Evolutionary conservation across 1,140 invertebrate genomes (phyloP).

Genomic region (Diabrotica undecimpunctata): DNA sequence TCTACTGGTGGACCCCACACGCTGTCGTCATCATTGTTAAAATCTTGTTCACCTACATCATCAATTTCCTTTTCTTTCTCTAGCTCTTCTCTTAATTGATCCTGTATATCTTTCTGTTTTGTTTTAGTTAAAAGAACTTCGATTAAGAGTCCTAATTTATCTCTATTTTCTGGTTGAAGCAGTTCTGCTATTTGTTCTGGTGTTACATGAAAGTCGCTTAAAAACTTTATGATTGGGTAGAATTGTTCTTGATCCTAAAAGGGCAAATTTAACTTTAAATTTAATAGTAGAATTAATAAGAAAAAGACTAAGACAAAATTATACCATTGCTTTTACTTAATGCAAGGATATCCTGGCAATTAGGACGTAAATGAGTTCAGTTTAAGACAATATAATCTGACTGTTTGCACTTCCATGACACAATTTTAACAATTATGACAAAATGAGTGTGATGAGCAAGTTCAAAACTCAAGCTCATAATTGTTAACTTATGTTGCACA

Average conservation of each 20-base stretch:
- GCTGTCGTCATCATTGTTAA: constrained; percentile 43
- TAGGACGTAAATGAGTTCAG: no score
- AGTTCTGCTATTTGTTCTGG: constrained; percentile 37
- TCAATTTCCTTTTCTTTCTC: constrained; percentile 22
- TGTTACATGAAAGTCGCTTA: constrained; percentile 32
- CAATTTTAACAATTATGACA: no score
- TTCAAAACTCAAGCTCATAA: no score
- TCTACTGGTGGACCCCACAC: constrained; percentile 32
- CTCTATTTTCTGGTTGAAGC: constrained; percentile 38
- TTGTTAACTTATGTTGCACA: no score
- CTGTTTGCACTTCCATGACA: no score
- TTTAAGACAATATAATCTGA: no score
- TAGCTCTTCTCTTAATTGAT: constrained; percentile 31
- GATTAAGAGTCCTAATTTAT: constrained; percentile 31
- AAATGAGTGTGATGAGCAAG: no score
- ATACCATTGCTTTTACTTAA: no score
- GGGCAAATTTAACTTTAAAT: neutral
- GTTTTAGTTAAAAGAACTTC: constrained; percentile 23
- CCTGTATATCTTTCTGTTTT: constrained; percentile 16
- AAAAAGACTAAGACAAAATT: no score
- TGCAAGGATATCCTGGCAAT: no score
- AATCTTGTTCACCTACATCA: constrained; percentile 21
- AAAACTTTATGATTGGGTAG: constrained; percentile 33
- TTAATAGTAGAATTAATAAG: no score
- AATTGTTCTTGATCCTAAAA: constrained; percentile 20